Evolutionary conservation across 2,888 invertebrate species (phyloP).

Genomic region (Xanthorhoe designata): DNA sequence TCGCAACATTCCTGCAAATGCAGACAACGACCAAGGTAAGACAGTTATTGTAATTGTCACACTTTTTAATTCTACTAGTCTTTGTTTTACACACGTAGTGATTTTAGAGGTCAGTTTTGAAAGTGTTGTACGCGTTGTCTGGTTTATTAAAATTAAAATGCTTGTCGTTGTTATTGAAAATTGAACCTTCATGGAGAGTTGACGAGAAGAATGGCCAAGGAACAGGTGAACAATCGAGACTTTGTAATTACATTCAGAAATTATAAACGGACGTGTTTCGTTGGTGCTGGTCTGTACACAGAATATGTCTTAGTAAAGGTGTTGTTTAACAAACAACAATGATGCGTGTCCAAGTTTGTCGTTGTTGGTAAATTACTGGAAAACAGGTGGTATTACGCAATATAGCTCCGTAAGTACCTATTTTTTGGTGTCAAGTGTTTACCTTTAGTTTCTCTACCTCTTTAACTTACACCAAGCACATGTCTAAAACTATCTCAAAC

Average conservation of each 20-base stretch:
- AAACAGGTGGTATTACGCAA: conserved; percentile 49
- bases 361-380: conserved; percentile 53
- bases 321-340: conserved; percentile 57
- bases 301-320: conserved; percentile 38
- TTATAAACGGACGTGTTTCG: conserved; percentile 64
- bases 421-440: background rate
- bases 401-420: conserved; percentile 15
- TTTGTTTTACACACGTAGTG: conserved; percentile 70
- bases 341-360: conserved; percentile 51
- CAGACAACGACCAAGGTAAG: conserved; percentile 92
- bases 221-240: conserved; percentile 65
- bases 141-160: conserved; percentile 64
- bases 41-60: conserved; percentile 47
- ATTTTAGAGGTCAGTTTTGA: conserved; percentile 81
- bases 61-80: conserved; percentile 57
- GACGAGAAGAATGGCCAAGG: conserved; percentile 60
- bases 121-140: conserved; percentile 69
- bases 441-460: no score
- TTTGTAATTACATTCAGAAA: conserved; percentile 67
- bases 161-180: conserved; percentile 56
- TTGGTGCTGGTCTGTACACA: conserved; percentile 19
- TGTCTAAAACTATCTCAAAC: no score
- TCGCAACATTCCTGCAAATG: conserved; percentile 96
- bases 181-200: conserved; percentile 68
- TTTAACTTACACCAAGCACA: no score